Evolutionary conservation across 2,113 vertebrate species (phyloP).

Genomic region (Apteryx mantelli): DNA sequence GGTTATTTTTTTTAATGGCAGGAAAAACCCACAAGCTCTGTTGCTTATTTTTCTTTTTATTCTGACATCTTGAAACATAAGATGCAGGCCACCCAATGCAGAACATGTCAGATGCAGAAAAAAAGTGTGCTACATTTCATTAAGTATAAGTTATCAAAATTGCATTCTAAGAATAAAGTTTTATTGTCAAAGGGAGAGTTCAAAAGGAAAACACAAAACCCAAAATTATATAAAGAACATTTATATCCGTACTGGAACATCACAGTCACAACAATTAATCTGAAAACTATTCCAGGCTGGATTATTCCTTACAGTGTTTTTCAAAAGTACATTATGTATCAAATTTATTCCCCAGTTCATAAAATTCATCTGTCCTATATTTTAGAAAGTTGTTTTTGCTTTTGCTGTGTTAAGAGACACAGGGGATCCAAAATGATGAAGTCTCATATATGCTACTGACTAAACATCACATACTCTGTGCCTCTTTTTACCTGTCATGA

Average conservation of each 20-base stretch:
- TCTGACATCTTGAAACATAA: neutral
- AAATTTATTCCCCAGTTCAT: slow-evolving; percentile 9
- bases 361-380: neutral
- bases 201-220: neutral
- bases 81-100: neutral
- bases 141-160: neutral
- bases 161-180: slow-evolving; percentile 11
- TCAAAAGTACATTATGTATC: neutral
- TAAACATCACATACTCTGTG: neutral
- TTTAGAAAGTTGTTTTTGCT: neutral
- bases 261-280: slow-evolving; percentile 37
- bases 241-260: neutral
- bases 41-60: neutral
- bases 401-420: neutral
- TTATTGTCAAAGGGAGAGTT: neutral
- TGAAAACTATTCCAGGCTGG: neutral
- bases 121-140: neutral
- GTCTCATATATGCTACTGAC: neutral
- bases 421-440: neutral
- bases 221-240: slow-evolving; percentile 1
- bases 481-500: neutral
- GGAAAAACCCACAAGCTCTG: neutral
- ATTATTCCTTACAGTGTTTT: neutral
- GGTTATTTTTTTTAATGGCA: neutral
- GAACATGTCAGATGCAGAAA: neutral